These are phyloP conservation scores for Scyliorhinus canicula DNA, from an alignment of 2,797 vertebrate species.

Conservation along the genomic window DNA sequence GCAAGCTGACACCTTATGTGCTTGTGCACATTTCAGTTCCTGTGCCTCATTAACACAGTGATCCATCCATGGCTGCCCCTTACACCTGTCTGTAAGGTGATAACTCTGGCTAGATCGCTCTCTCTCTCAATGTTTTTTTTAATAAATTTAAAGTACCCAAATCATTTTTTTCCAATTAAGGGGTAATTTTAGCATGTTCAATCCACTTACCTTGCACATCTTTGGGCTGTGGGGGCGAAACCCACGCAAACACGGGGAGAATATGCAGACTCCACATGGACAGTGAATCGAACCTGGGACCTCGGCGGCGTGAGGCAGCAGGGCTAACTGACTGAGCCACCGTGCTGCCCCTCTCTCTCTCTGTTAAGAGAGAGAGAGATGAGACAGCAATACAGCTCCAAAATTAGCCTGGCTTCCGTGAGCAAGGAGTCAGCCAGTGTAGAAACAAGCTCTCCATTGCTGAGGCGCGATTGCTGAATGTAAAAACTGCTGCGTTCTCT, in stretches of 20 bases:
- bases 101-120: background rate
- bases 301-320: no score
- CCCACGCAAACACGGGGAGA: no score
- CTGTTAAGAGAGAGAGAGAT: no score
- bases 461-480: background rate
- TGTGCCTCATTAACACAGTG: constrained; percentile 12
- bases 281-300: no score
- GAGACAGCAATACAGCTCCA: background rate
- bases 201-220: no score
- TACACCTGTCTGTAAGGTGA: constrained; percentile 24
- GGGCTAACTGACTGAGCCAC: no score
- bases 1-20: background rate
- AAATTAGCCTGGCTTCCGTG: background rate
- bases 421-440: background rate
- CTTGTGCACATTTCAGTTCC: background rate
- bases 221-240: no score
- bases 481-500: background rate
- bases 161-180: no score
- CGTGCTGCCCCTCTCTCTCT: background rate
- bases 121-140: no score
- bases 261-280: no score
- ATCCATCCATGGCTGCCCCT: background rate
- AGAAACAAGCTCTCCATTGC: background rate
- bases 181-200: no score
- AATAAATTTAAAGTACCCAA: no score